A percentile compares a stretch with the other conserved stretches of the same genome.
Evolutionary conservation across 64 coral and sea anemone species (phyloP).

Genomic region (Porites lutea): DNA sequence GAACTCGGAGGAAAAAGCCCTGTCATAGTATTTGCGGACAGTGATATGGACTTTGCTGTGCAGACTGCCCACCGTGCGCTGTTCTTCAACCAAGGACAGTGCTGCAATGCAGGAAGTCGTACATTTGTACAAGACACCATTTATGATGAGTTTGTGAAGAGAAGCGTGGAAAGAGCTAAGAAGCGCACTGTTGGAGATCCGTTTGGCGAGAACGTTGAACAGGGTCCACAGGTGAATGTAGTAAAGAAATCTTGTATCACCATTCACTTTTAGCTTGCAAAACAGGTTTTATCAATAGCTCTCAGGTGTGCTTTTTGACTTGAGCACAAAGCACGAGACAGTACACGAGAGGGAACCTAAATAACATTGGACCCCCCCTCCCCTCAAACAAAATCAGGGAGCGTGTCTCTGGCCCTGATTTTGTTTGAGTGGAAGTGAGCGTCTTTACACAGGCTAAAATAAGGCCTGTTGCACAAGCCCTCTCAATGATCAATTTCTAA

Average conservation of each 20-base stretch:
- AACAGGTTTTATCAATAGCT: too few species aligned
- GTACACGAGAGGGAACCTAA: too few species aligned
- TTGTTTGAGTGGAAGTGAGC: too few species aligned
- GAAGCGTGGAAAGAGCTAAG: conserved; percentile 68
- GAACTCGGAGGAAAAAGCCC: conserved; percentile 93
- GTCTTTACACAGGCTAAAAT: too few species aligned
- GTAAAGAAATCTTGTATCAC: neutral
- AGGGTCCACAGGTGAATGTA: conserved; percentile 81
- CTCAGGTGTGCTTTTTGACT: too few species aligned
- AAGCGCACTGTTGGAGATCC: conserved; percentile 68
- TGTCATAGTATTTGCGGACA: conserved; percentile 86
- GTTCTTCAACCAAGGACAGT: conserved; percentile 84
- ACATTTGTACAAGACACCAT: conserved; percentile 87
- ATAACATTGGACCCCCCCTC: too few species aligned
- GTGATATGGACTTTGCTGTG: conserved; percentile 65
- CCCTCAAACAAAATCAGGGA: too few species aligned
- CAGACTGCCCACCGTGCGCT: conserved; percentile 46
- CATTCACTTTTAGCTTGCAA: too few species aligned
- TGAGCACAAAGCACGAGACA: too few species aligned
- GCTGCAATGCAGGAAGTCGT: conserved; percentile 78
- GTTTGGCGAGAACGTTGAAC: conserved; percentile 61
- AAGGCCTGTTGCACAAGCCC: too few species aligned
- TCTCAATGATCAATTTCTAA: too few species aligned
- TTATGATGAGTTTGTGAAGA: conserved; percentile 87
- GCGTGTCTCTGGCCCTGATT: too few species aligned